phyloP scores from a whole-genome alignment of 2,888 invertebrate species.

The Poecilobothrus nobilitatus region DNA sequence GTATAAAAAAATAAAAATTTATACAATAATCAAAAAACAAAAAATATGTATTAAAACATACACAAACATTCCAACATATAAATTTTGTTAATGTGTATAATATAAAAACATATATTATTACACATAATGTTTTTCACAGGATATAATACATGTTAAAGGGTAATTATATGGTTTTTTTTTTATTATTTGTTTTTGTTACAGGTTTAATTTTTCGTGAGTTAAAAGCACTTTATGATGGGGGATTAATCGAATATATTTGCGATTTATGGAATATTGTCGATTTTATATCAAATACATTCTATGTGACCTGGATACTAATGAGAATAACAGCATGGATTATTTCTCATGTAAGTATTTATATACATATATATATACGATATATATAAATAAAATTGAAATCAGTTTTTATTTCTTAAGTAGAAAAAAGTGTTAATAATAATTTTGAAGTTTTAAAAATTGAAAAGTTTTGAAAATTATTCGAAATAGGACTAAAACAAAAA shows the following conservation, averaged over 20 bases:
- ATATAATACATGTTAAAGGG: too few relatives aligned
- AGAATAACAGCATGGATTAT: constrained; percentile 81
- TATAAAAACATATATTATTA: neutral
- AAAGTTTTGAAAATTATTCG: too few relatives aligned
- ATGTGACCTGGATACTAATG: constrained; percentile 86
- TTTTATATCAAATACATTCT: constrained; percentile 93
- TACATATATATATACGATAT: too few relatives aligned
- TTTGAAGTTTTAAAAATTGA: too few relatives aligned
- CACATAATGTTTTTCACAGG: neutral
- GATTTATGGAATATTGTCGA: constrained; percentile 99
- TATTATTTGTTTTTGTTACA: constrained; percentile 33
- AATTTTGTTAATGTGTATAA: too few relatives aligned
- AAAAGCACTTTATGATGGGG: constrained; percentile 81
- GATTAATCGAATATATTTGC: constrained; percentile 80
- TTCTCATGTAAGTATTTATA: constrained; percentile 71
- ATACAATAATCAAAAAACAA: neutral
- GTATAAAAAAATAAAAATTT: neutral
- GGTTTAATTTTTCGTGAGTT: constrained; percentile 94
- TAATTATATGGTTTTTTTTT: too few relatives aligned
- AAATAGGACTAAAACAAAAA: too few relatives aligned
- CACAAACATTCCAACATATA: neutral
- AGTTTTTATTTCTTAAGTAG: too few relatives aligned
- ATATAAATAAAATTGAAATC: too few relatives aligned
- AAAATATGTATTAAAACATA: too few relatives aligned
- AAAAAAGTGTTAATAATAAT: too few relatives aligned